These are phyloP conservation scores for Zaprionus inermis DNA, from an alignment of 1,140 invertebrate species.

Conservation along the genomic window DNA sequence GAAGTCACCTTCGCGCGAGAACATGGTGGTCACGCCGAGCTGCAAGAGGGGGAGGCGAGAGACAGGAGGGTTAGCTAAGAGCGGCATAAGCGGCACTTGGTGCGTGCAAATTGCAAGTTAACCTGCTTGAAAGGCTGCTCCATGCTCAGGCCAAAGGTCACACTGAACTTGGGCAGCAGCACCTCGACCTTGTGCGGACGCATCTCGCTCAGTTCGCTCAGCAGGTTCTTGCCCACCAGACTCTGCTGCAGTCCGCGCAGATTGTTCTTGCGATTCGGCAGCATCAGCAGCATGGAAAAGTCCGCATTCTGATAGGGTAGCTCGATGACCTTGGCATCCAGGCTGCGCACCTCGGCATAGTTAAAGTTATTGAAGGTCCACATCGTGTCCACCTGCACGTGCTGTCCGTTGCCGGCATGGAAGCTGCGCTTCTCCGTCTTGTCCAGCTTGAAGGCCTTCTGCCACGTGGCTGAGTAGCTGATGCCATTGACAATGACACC, in stretches of 20 bases:
- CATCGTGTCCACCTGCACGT: slow-evolving; percentile 76
- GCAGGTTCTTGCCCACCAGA: slow-evolving; percentile 74
- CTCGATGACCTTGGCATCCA: slow-evolving; percentile 77
- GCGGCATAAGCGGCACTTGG: too few relatives aligned
- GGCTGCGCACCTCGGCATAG: slow-evolving; percentile 65
- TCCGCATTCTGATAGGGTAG: slow-evolving; percentile 76
- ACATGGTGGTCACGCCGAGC: slow-evolving; percentile 87
- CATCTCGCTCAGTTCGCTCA: slow-evolving; percentile 72
- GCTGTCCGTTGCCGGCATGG: slow-evolving; percentile 61
- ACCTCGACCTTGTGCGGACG: slow-evolving; percentile 84
- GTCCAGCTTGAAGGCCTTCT: slow-evolving; percentile 69
- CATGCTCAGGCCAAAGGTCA: slow-evolving; percentile 86
- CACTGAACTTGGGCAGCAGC: slow-evolving; percentile 87
- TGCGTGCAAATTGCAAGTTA: background rate
- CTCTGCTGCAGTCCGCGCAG: slow-evolving; percentile 64
- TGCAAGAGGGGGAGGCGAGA: slow-evolving; percentile 43
- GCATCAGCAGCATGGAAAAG: slow-evolving; percentile 72
- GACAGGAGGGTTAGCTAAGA: too few relatives aligned
- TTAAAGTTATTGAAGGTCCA: slow-evolving; percentile 76
- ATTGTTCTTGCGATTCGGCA: slow-evolving; percentile 78
- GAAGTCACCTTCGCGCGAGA: slow-evolving; percentile 82
- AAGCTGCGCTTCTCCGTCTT: slow-evolving; percentile 68
- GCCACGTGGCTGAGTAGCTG: slow-evolving; percentile 67
- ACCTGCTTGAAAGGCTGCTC: slow-evolving; percentile 85
- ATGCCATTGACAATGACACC: slow-evolving; percentile 77